These are phyloP conservation scores for Clarias magur DNA, from an alignment of 2,113 vertebrate genomes.

Conservation along the genomic window DNA sequence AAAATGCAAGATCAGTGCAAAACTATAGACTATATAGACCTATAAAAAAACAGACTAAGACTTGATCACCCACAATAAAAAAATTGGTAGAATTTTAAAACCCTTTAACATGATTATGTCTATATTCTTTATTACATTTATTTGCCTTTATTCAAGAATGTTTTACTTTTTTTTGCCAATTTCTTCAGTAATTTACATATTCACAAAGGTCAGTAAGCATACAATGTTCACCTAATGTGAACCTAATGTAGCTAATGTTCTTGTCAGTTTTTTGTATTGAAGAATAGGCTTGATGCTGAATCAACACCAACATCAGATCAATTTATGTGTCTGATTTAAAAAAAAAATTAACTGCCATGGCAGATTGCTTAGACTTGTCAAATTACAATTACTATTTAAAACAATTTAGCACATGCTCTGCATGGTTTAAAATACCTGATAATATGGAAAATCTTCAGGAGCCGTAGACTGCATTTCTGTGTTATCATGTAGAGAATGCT, in stretches of 20 bases:
- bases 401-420: background rate
- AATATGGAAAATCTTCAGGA: background rate
- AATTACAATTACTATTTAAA: background rate
- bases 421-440: constrained; percentile 23
- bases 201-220: background rate
- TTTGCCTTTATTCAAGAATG: too few relatives aligned
- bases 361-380: background rate
- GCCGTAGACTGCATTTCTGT: background rate
- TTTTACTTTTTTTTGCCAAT: too few relatives aligned
- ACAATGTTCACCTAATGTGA: background rate
- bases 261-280: background rate
- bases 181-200: too few relatives aligned
- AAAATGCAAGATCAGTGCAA: background rate
- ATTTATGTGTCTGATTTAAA: background rate
- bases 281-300: background rate
- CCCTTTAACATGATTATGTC: too few relatives aligned
- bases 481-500: background rate
- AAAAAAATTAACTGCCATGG: background rate
- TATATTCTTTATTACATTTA: too few relatives aligned
- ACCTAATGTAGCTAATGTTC: background rate
- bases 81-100: background rate
- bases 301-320: background rate
- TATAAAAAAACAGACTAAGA: background rate
- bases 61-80: background rate
- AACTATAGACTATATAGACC: background rate